Conservation (phyloP, 2,113 vertebrate species). For the Phyllostomus hastatus region DNA sequence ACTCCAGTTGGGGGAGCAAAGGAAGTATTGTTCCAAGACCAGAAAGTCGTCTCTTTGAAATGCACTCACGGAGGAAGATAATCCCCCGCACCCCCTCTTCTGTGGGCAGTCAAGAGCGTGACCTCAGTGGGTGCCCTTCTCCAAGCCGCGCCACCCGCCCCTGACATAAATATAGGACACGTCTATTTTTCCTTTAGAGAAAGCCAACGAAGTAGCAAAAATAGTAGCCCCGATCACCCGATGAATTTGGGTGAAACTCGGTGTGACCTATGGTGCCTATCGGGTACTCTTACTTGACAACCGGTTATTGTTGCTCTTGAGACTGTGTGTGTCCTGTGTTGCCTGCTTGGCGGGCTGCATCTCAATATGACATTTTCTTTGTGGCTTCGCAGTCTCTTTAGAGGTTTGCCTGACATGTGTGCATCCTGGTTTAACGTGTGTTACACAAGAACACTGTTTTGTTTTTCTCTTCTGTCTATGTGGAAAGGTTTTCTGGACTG, state of each 20-base stretch:
- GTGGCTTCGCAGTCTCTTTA: not conserved
- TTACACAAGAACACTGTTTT: not conserved
- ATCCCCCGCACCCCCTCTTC: accelerated
- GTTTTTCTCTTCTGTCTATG: not conserved
- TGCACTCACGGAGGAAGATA: not conserved
- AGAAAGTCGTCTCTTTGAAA: not conserved
- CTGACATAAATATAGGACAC: not conserved
- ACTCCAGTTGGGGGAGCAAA: not conserved
- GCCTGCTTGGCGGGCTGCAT: accelerated
- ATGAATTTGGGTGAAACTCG: not conserved
- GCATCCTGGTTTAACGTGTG: not conserved
- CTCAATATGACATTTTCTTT: not conserved
- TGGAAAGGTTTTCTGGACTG: not conserved
- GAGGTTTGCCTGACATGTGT: not conserved
- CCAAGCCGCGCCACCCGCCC: not conserved
- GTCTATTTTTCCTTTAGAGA: not conserved
- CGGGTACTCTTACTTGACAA: not conserved
- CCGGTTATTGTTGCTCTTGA: not conserved
- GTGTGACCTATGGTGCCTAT: not conserved
- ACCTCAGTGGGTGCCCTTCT: accelerated
- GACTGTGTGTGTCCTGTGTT: not conserved
- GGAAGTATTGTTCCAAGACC: not conserved
- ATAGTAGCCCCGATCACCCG: not conserved
- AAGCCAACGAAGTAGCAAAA: not conserved
- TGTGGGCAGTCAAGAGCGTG: not conserved